Evolutionary conservation across 2,113 vertebrate species (phyloP).

Genomic region (Microcebus murinus): DNA sequence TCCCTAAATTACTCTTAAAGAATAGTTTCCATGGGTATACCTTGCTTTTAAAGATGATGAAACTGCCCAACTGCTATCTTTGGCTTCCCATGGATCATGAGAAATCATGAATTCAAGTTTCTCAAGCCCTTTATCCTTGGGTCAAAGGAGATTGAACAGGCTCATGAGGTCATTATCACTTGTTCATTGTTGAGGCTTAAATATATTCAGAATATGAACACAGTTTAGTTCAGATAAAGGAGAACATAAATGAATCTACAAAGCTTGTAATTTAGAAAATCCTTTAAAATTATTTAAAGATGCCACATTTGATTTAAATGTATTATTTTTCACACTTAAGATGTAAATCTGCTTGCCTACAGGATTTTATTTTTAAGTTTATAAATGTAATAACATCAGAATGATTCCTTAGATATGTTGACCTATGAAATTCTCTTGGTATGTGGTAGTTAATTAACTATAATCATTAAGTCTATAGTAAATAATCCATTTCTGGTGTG

Average conservation of each 20-base stretch:
- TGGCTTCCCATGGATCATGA: constrained; percentile 41
- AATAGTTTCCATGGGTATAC: constrained; percentile 41
- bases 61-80: constrained; percentile 34
- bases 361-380: constrained; percentile 55
- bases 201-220: constrained; percentile 5
- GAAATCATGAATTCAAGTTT: constrained; percentile 56
- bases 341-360: not conserved
- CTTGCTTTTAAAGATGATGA: constrained; percentile 66
- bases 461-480: constrained; percentile 55
- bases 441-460: constrained; percentile 52
- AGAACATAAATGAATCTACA: not conserved
- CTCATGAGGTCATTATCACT: not conserved
- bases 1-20: constrained; percentile 64
- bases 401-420: constrained; percentile 37
- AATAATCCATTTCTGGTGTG: constrained; percentile 39
- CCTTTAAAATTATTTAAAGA: constrained; percentile 39
- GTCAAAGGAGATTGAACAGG: constrained; percentile 39
- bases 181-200: constrained; percentile 40
- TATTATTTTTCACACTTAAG: constrained; percentile 12
- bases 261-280: not conserved
- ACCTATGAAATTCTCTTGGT: constrained; percentile 51
- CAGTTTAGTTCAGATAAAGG: constrained; percentile 2
- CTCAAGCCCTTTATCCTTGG: constrained; percentile 40
- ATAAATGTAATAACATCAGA: constrained; percentile 55
- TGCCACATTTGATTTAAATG: not conserved